Conservation (phyloP, 64 coral and sea anemone species). For the Stichodactyla helianthus region DNA sequence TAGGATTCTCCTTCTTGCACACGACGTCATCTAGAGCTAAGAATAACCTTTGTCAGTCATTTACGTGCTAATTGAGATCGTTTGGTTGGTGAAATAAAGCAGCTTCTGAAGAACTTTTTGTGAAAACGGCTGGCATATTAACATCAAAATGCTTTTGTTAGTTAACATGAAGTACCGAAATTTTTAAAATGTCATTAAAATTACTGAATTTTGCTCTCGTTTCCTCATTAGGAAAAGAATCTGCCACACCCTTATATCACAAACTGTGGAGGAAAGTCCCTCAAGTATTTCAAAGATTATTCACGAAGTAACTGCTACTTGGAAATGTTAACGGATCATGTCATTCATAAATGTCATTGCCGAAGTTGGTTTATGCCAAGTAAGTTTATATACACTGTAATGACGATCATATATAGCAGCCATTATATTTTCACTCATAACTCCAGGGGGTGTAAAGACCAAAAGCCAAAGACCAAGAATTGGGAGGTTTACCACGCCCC, state of each 20-base stretch:
- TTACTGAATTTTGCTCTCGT: not conserved
- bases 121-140: too few relatives aligned
- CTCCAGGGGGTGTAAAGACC: too few relatives aligned
- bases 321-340: constrained; percentile 37
- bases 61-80: too few relatives aligned
- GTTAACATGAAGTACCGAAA: not conserved
- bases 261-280: constrained; percentile 35
- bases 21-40: too few relatives aligned
- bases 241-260: constrained; percentile 44
- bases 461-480: too few relatives aligned
- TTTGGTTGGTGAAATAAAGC: too few relatives aligned
- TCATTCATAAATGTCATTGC: constrained; percentile 31
- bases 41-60: too few relatives aligned
- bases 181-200: not conserved
- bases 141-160: not conserved
- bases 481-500: too few relatives aligned
- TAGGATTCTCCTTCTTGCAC: too few relatives aligned
- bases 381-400: not conserved
- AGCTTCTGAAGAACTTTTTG: too few relatives aligned
- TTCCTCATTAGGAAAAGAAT: constrained; percentile 32
- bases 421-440: too few relatives aligned
- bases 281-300: constrained; percentile 46
- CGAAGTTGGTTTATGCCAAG: constrained; percentile 59
- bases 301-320: constrained; percentile 49
- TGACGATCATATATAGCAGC: too few relatives aligned